Base-by-base conservation (phyloP, 2,797 vertebrate genomes). In the Emys orbicularis region DNA sequence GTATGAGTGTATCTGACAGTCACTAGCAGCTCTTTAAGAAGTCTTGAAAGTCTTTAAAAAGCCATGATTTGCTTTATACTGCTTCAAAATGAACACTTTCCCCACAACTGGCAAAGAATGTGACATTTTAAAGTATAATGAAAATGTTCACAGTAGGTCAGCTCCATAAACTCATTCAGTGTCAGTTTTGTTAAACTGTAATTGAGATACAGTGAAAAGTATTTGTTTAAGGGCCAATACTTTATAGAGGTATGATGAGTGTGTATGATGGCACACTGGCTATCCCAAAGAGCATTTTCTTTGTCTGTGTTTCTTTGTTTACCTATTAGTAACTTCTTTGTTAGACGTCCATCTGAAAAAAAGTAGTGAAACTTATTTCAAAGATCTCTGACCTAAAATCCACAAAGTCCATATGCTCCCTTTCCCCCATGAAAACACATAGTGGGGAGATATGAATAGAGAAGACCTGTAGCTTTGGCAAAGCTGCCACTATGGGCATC, bases 1-100 rank as follows among this genome's bases (percentile, higher is more conserved):
- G 83, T 84, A 93, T 93, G 94, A 97, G 90, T 93, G 94, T 94
- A 92, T 96, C 93, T 94, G 90, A 76, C 84, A 94, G 88, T 86
- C 94, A 93, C 93, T 83, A 79, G 88, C 81, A 79, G 79, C 92
- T 97, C 93, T 89, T 96, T 79, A 94, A 90, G 89, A 97, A 94
- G 94, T 92, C 90, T 94, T 95, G 94, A 95, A 93, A 96, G 93
- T 89, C 95, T 96, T 94, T 81, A 91, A 96, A 89, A 84, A 92
- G 88, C 93, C 12, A 81, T 90, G 94, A 94, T 92, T 92, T 96
- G 92, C 92, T 92, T 96, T 96, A 86, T 97, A 6, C 84, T 93
- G 23, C 86, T 90, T 94, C 37, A 89, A 90, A 84, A 91, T 93
- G 94, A 94, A 57, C 87, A 79, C 88, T 93, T 96, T 53, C 68